These are phyloP conservation scores for Orbicella faveolata DNA, from an alignment of 64 coral and sea anemone genomes.

Conservation along the genomic window DNA sequence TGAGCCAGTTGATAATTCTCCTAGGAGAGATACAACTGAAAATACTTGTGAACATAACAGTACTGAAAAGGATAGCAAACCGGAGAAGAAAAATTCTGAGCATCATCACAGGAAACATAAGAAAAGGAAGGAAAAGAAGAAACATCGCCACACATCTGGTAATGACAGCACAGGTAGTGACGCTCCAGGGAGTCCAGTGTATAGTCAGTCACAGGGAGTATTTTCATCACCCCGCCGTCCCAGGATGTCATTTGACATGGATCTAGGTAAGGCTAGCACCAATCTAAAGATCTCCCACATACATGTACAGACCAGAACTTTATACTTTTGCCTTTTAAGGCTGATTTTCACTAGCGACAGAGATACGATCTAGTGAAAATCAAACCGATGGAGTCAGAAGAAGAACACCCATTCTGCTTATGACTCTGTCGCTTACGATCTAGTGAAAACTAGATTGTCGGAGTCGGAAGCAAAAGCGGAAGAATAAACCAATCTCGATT, in stretches of 20 bases:
- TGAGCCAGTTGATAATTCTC: background rate
- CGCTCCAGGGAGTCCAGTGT: conserved; percentile 64
- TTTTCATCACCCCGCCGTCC: conserved; percentile 52
- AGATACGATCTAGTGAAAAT: too few species aligned
- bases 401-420: too few species aligned
- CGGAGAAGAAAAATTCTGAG: conserved; percentile 68
- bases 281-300: too few species aligned
- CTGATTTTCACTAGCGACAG: too few species aligned
- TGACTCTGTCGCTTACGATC: too few species aligned
- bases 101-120: conserved; percentile 70
- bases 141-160: conserved; percentile 76
- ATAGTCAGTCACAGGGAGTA: conserved; percentile 22
- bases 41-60: conserved; percentile 58
- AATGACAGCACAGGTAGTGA: conserved; percentile 92
- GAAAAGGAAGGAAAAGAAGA: conserved; percentile 76
- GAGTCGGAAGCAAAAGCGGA: too few species aligned
- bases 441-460: too few species aligned
- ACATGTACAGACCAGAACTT: too few species aligned
- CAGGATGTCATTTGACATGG: conserved; percentile 82
- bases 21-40: conserved; percentile 5
- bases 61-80: conserved; percentile 57
- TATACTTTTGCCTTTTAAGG: too few species aligned
- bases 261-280: conserved; percentile 58
- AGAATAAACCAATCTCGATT: too few species aligned
- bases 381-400: too few species aligned